A percentile compares a stretch with the other conserved stretches of the same genome.
phyloP scores from a whole-genome alignment of 2,797 vertebrate genomes.

The Fratercula arctica region DNA sequence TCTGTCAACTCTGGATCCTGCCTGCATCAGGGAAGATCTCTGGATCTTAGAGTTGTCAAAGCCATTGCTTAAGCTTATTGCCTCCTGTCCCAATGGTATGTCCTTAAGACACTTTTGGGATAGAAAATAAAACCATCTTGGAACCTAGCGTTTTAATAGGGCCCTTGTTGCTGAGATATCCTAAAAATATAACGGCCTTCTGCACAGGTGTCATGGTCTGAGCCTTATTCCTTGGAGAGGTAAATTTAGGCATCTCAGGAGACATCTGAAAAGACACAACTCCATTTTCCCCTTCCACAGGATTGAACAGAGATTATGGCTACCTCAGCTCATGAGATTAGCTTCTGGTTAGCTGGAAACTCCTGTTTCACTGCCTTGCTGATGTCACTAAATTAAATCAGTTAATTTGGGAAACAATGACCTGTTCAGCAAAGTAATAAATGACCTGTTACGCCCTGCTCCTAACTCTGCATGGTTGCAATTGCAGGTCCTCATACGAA shows the following conservation, averaged over 20 bases:
- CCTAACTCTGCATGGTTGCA: background rate
- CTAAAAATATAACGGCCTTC: background rate
- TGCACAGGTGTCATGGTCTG: background rate
- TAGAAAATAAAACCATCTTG: background rate
- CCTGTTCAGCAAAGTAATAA: background rate
- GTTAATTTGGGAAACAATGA: background rate
- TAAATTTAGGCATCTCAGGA: background rate
- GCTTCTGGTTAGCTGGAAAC: background rate
- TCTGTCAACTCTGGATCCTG: background rate
- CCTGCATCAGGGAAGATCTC: background rate
- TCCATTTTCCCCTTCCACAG: background rate
- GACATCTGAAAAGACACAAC: background rate
- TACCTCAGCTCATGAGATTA: background rate
- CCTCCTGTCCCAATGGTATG: rapidly evolving
- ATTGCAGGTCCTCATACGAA: slow-evolving; percentile 83
- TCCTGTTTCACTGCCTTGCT: background rate
- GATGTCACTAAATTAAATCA: background rate
- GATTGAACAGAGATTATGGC: background rate
- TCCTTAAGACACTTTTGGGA: background rate
- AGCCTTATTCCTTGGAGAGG: background rate
- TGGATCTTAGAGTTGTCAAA: background rate
- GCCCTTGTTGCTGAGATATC: background rate
- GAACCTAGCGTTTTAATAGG: background rate
- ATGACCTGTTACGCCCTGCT: background rate
- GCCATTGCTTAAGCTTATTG: background rate